Evolutionary conservation across 2,113 vertebrate genomes (phyloP).

Genomic region (Lepus europaeus): DNA sequence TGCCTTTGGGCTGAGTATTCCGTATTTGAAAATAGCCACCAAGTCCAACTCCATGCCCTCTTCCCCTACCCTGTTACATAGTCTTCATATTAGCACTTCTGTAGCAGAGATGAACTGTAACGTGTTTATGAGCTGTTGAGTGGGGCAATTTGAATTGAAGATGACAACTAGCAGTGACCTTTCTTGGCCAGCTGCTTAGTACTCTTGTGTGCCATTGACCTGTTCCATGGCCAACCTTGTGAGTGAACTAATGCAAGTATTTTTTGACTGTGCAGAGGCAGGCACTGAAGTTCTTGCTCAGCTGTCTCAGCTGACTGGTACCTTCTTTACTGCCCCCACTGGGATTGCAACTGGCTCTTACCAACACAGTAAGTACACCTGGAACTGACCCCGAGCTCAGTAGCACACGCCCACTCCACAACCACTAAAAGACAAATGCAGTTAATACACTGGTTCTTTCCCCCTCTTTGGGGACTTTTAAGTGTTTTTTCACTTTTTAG

Average conservation of each 20-base stretch:
- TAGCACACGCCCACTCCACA: no score
- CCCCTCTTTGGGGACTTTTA: no score
- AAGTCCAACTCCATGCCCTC: background rate
- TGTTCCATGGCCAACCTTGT: background rate
- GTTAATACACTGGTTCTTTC: background rate
- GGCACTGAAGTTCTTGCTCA: conserved; percentile 88
- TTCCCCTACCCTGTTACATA: background rate
- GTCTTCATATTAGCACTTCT: background rate
- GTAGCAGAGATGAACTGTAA: background rate
- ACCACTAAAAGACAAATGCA: background rate
- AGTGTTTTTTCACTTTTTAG: background rate
- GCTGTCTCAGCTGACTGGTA: conserved; percentile 90
- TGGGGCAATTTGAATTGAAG: background rate
- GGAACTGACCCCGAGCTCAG: fast-evolving
- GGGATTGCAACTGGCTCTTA: conserved; percentile 91
- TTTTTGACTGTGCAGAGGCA: conserved; percentile 84
- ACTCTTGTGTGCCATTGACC: background rate
- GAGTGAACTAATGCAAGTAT: conserved; percentile 52
- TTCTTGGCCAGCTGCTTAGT: background rate
- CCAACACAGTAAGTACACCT: conserved; percentile 90
- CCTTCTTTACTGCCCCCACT: conserved; percentile 86
- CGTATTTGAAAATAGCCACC: background rate
- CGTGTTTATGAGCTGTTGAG: background rate
- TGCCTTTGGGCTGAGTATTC: background rate
- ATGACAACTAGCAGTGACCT: background rate